These are phyloP conservation scores for Crotalus tigris DNA, from an alignment of 2,113 vertebrate genomes.

Conservation along the genomic window DNA sequence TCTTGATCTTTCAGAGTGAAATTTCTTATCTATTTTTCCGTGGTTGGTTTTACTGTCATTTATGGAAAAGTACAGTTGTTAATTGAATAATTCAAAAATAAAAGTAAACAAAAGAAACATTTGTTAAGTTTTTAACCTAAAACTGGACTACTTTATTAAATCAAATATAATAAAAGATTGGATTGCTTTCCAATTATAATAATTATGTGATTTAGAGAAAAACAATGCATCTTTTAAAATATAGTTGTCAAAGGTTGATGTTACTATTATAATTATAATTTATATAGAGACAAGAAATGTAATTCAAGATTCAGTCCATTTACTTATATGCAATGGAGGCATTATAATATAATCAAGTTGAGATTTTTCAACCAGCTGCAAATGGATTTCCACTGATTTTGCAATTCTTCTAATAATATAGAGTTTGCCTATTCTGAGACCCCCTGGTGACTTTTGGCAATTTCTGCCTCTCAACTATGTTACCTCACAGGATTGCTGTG, in stretches of 20 bases:
- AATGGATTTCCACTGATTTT: neutral
- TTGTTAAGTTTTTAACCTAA: slow-evolving; percentile 37
- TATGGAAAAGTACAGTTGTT: slow-evolving; percentile 47
- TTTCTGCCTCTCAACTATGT: neutral
- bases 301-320: neutral
- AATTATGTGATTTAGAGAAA: neutral
- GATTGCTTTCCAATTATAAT: neutral
- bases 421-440: neutral
- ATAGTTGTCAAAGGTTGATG: neutral
- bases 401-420: neutral
- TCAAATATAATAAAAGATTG: neutral
- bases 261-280: neutral
- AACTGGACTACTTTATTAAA: slow-evolving; percentile 27
- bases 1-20: slow-evolving; percentile 57
- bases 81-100: neutral
- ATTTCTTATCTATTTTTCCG: slow-evolving; percentile 63
- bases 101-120: slow-evolving; percentile 43
- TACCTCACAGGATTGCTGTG: neutral
- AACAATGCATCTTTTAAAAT: neutral
- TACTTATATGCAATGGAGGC: neutral
- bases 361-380: neutral
- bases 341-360: neutral
- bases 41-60: slow-evolving; percentile 61
- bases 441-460: neutral
- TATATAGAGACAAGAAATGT: neutral